Evolutionary conservation across 2,113 vertebrate genomes (phyloP).

Genomic region (Manacus vitellinus): DNA sequence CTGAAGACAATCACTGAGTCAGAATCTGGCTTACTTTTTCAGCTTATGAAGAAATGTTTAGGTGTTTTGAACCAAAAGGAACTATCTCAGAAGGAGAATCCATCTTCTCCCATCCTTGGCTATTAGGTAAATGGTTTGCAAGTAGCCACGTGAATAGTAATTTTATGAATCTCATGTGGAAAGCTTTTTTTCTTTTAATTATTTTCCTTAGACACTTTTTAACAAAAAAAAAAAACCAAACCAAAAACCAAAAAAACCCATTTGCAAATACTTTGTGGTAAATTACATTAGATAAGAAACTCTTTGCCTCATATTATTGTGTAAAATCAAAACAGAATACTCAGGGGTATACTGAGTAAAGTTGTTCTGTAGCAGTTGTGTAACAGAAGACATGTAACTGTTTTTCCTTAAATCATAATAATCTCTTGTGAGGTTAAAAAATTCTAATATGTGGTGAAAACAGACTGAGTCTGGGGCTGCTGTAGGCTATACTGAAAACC

Average conservation of each 20-base stretch:
- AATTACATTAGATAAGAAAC: background rate
- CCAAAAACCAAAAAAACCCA: too few species aligned
- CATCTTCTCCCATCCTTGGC: background rate
- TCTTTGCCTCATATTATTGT: background rate
- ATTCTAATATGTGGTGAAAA: background rate
- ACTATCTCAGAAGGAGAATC: background rate
- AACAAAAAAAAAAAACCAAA: too few species aligned
- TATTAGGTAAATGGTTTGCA: background rate
- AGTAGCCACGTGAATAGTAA: background rate
- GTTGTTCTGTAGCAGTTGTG: background rate
- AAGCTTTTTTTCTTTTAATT: background rate
- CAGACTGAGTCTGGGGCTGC: background rate
- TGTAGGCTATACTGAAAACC: background rate
- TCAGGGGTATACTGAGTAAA: background rate
- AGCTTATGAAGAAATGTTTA: background rate
- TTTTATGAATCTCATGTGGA: background rate
- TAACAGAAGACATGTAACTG: background rate
- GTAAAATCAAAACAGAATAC: background rate
- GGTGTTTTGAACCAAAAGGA: background rate
- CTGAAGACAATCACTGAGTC: background rate
- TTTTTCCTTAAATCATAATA: background rate
- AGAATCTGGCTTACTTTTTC: background rate
- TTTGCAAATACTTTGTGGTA: background rate
- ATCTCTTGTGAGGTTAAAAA: background rate
- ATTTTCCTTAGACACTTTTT: background rate